Evolutionary conservation across 2,797 vertebrate species (phyloP), one percentile per base, ranked within the genome.

Genomic region (Danio jaintianensis): DNA sequence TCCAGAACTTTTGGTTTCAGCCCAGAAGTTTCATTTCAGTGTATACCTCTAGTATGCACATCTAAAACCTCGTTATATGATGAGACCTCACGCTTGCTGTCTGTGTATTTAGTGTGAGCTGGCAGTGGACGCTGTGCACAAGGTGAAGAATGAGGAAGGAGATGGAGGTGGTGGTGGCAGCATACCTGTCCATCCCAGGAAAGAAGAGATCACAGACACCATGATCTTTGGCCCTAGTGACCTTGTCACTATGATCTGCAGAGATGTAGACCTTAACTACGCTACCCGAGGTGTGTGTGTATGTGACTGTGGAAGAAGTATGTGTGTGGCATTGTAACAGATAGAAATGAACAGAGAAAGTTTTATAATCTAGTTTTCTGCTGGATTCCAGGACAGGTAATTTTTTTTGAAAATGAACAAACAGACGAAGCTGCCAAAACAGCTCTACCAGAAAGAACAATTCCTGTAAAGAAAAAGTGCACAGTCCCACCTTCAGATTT

Each of bases 161-260:
- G 86, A 86, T 48, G 80, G 82, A 16, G 70, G 69, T 2, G 84
- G 82, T 67, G 90, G 91, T n/a, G 77, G 88, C 29, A 87, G 90
- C 0, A 56, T 87, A 18, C 87, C 88, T 13, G 80, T 50, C 75
- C 91, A 86, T 0, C 96, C 96, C 66, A 93, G 94, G 50, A 93
- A 94, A 62, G 96, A 98, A 85, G 96, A 98, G 53, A 98, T 98
- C 56, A 96, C 96, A 0, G 96, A 97, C 87, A 98, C 96, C 16
- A 97, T 98, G 96, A 93, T 98, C 83, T 98, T 97, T 89, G 96
- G 95, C 82, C 95, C 96, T 36, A 89, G 90, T 4, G 96, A 98
- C 81, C 89, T 97, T 16, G 94, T 96, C 82, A 94, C 96, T 10
- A 96, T 98, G 90, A 96, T 94, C 87, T 98, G 96, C 92, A 94